phyloP scores from a whole-genome alignment of 1,140 invertebrate genomes.

The Pseudomyrmex flavicornis region DNA sequence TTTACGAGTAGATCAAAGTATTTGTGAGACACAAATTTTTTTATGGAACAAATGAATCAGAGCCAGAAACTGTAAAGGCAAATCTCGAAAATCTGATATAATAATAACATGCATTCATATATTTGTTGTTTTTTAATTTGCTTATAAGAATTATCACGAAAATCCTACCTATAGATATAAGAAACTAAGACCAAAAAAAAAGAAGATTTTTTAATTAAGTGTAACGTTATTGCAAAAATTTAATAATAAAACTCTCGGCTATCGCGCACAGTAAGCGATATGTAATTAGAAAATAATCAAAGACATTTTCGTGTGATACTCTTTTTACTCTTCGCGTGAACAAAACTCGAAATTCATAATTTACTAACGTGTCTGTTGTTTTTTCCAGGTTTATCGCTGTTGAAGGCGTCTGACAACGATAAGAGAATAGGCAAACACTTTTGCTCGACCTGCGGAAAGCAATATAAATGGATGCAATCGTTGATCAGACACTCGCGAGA shows the following conservation, averaged over 20 bases:
- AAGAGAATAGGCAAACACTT: constrained; percentile 78
- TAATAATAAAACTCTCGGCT: background rate
- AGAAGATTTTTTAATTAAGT: background rate
- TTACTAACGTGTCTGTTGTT: constrained; percentile 65
- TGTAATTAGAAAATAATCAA: background rate
- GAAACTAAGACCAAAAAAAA: background rate
- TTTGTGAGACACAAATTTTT: constrained; percentile 1
- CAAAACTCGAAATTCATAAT: background rate
- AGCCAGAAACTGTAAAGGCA: background rate
- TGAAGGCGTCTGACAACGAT: constrained; percentile 71
- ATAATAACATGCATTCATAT: background rate
- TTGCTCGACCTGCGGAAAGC: constrained; percentile 83
- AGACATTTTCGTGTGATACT: background rate
- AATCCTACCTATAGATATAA: background rate
- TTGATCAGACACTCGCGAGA: constrained; percentile 84
- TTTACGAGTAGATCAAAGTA: background rate
- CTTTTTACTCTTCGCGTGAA: background rate
- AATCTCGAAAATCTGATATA: background rate
- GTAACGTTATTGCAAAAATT: background rate
- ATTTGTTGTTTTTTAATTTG: too few species aligned
- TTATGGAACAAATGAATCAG: constrained; percentile 2
- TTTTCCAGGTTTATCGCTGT: constrained; percentile 71
- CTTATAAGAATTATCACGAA: too few species aligned
- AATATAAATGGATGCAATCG: constrained; percentile 85
- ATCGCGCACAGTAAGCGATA: background rate